Evolutionary conservation across 2,888 invertebrate species (phyloP), one percentile per base, ranked within the genome.

Genomic region (Ormyrus thymus): DNA sequence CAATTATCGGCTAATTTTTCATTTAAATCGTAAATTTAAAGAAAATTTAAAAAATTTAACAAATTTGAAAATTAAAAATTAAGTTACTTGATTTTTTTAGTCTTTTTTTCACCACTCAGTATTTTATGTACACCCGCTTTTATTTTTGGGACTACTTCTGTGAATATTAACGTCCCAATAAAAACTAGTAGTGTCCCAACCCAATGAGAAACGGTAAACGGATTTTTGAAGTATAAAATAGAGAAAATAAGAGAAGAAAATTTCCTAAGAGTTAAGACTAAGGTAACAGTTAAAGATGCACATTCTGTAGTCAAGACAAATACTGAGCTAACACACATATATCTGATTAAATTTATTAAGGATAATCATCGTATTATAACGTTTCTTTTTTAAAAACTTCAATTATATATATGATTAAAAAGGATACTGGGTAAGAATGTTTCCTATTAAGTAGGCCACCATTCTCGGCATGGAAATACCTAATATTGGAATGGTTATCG

Each of bases 211-310:
- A 93, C 8, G 0, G 98, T 98, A 87, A 99, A 99, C 0, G 97
- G 95, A 92, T 99, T 99, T 85, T 94, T 93, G 89, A 99, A 99
- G 90, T 98, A 97, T 68, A 97, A 85, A 84, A 99, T 98, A 0
- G 98, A 99, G 88, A 99, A 95, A n/a, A 99, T 90, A 55, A 99
- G 91, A 0, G 98, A 98, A 51, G 97, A 93, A 88, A 99, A 99
- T 91, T 99, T 99, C 69, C 99, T 92, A 74, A 99, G 90, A 0
- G 99, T 99, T 50, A 99, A 95, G 0, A 99, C 97, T 83, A 99
- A 91, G 0, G 98, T 99, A 1, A 99, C 98, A 0, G 97, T 97
- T 62, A 99, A 90, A 0, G 98, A 98, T 0, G 97, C 93, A 87
- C 97, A 98, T 90, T 98, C 97, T 0, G 98, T 96, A 0, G 98